Evolutionary conservation across 1,140 invertebrate genomes (phyloP).

Genomic region (Diuraphis noxia): DNA sequence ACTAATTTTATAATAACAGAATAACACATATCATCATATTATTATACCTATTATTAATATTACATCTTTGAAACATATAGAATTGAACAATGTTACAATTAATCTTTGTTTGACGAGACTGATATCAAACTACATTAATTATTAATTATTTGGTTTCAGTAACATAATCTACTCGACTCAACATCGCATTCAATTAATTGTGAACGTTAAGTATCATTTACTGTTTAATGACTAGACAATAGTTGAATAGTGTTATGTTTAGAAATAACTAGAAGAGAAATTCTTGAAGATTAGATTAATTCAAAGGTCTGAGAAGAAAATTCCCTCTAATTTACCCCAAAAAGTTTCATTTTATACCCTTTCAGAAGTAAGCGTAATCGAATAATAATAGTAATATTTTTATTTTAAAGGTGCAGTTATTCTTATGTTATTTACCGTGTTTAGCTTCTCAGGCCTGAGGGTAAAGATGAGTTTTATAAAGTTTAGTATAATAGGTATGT

Average conservation of each 20-base stretch:
- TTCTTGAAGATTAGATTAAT: conserved; percentile 14
- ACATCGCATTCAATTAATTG: neutral
- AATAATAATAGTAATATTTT: neutral
- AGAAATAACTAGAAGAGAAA: neutral
- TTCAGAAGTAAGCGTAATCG: conserved; percentile 2
- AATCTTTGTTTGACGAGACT: neutral
- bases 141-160: neutral
- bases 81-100: neutral
- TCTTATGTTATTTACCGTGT: neutral
- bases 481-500: neutral
- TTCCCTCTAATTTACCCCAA: conserved; percentile 14
- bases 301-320: conserved; percentile 43
- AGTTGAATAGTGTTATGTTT: neutral
- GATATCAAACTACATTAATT: neutral
- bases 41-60: neutral
- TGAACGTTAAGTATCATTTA: neutral
- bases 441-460: conserved; percentile 3
- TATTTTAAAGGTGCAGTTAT: neutral
- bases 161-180: neutral
- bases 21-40: neutral
- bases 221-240: conserved; percentile 20
- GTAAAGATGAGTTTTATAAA: neutral
- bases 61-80: neutral
- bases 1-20: neutral
- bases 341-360: conserved; percentile 25